A percentile compares a stretch with the other conserved stretches of the same genome.
These are phyloP conservation scores for Panagrolaimus sp. DNA, from an alignment of 1,140 invertebrate species.

Conservation along the genomic window DNA sequence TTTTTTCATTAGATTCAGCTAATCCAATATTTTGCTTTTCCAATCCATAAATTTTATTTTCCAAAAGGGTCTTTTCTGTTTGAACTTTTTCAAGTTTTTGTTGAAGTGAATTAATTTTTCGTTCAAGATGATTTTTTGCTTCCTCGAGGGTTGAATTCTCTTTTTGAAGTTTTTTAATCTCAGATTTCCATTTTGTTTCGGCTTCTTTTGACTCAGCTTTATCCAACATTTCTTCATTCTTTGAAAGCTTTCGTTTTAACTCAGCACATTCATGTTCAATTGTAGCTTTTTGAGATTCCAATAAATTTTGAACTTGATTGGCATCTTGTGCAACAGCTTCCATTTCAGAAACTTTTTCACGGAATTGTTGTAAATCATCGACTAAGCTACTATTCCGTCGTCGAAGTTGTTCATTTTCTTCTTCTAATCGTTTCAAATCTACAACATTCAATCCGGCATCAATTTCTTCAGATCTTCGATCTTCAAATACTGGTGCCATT, in stretches of 20 bases:
- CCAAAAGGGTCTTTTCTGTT: background rate
- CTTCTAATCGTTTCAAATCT: background rate
- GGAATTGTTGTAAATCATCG: background rate
- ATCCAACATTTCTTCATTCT: background rate
- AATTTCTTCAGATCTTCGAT: background rate
- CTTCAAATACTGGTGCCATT: background rate
- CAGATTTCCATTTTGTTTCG: background rate
- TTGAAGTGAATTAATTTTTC: no score
- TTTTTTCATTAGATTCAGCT: background rate
- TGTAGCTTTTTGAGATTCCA: background rate
- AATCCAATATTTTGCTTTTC: background rate
- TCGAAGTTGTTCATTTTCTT: background rate
- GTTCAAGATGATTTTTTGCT: background rate
- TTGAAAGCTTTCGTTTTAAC: background rate
- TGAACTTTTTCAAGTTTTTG: background rate
- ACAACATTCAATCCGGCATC: background rate
- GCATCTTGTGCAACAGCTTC: background rate
- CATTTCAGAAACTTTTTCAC: constrained; percentile 5
- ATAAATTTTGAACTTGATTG: background rate
- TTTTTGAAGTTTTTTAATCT: background rate
- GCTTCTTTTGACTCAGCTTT: background rate
- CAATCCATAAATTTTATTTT: background rate
- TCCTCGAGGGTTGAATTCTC: background rate
- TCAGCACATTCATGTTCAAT: background rate
- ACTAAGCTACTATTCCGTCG: background rate